Conservation (phyloP, 2,113 vertebrate genomes). For the Myotis davidii region DNA sequence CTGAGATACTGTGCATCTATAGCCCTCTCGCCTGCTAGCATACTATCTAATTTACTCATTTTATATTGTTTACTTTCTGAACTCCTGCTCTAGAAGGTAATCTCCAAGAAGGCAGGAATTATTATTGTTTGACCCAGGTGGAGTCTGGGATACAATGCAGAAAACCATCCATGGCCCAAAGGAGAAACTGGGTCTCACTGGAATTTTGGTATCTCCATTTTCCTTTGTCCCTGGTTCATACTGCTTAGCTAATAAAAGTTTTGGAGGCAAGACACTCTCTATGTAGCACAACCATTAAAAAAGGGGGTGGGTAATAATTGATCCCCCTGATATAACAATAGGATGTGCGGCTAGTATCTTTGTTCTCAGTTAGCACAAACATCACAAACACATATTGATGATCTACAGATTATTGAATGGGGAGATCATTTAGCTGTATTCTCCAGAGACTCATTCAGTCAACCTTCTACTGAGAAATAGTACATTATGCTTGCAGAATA, state of each 20-base stretch:
- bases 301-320: not conserved
- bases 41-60: not conserved
- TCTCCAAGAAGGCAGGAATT: not conserved
- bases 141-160: not conserved
- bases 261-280: not conserved
- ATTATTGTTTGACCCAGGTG: not conserved
- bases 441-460: slow-evolving; percentile 17
- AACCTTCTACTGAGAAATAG: not conserved
- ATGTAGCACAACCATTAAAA: not conserved
- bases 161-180: not conserved
- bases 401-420: not conserved
- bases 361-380: not conserved
- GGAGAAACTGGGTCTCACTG: not conserved
- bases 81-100: not conserved
- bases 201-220: not conserved
- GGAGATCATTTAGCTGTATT: slow-evolving; percentile 12
- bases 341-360: not conserved
- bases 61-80: not conserved
- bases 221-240: not conserved
- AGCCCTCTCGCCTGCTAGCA: not conserved
- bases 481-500: not conserved
- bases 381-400: not conserved
- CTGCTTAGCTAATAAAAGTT: not conserved
- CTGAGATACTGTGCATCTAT: not conserved
- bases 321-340: not conserved